Evolutionary conservation across 1,140 invertebrate species (phyloP).

Genomic region (Zaprionus inermis): DNA sequence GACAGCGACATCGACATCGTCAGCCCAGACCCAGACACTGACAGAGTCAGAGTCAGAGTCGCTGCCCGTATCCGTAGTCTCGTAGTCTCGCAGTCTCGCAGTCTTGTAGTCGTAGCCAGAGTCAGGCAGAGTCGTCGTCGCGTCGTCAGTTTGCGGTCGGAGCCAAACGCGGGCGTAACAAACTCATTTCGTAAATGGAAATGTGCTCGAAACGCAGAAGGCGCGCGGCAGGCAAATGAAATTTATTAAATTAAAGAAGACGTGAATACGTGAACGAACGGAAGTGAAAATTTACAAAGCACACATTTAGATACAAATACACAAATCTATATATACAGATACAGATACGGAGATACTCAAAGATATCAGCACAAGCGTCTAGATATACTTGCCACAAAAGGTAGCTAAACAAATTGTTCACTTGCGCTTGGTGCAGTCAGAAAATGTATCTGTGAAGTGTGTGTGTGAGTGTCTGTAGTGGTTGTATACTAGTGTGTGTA

Average conservation of each 20-base stretch:
- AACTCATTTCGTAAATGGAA: conserved; percentile 62
- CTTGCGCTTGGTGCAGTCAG: conserved; percentile 39
- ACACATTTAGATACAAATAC: conserved; percentile 16
- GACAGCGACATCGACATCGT: conserved; percentile 20
- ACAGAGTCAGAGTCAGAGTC: conserved; percentile 39
- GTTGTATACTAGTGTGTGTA: conserved; percentile 20
- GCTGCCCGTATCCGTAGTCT: conserved; percentile 17
- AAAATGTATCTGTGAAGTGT: conserved; percentile 72
- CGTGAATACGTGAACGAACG: conserved; percentile 60
- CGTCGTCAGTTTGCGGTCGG: conserved; percentile 39
- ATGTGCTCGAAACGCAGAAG: conserved; percentile 57
- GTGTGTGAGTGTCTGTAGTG: conserved; percentile 12
- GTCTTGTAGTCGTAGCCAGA: conserved; percentile 22
- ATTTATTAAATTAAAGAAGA: conserved; percentile 80
- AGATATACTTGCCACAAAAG: conserved; percentile 70
- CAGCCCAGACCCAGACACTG: conserved; percentile 54
- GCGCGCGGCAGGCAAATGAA: conserved; percentile 52
- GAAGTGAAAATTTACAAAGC: conserved; percentile 63
- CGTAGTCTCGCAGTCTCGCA: neutral
- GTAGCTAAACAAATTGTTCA: conserved; percentile 60
- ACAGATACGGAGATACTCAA: neutral
- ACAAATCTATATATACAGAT: conserved; percentile 12
- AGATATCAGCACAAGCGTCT: conserved; percentile 1
- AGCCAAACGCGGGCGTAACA: conserved; percentile 49
- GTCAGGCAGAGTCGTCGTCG: conserved; percentile 35